Evolutionary conservation across 2,888 invertebrate genomes (phyloP), one percentile per base, ranked within the genome.

Genomic region (Neoaliturus tenellus): DNA sequence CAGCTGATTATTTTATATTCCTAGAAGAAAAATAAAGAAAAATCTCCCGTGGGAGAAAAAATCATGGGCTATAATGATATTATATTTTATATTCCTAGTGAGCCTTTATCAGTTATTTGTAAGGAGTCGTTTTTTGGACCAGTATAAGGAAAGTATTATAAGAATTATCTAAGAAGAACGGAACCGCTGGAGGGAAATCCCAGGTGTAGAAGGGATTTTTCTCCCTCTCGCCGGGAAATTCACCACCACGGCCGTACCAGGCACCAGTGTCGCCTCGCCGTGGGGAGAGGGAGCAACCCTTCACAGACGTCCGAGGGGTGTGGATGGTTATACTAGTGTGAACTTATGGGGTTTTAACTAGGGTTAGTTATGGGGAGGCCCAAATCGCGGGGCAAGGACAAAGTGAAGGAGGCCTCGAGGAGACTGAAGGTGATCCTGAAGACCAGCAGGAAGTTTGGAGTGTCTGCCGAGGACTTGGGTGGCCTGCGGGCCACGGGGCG

Each of bases 231-330:
- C 31, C 28, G 62, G 62, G 25, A 62, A 62, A 62, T 14, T 14
- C 62, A 62, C 62, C 17, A 6, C 28, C 14, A 62, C 31, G 62
- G 62, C 62, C 31, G 62, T 31, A 62, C 62, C 62, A 62, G 62
- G 62, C 31, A 62, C 62, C 62, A 62, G 62, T 62, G 62, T 31
- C 31, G 62, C 62, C 62, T 17, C 17, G 62, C 14, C 62, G 62
- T 1, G 62, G 31, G 28, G 31, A 31, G 14, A 10, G 14, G 31
- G 28, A 62, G 31, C 12, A 25, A 23, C 31, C 51, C 5, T 2
- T 23, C 23, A 20, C 2, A 31, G 10, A 10, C 14, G 17, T 4
- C 17, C 51, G 20, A 58, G 28, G 62, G 62, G 62, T 62, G 62
- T 62, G 62, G 62, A 62, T 8, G 17, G 8, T 62, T 10, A n/a